These are phyloP conservation scores for Zoanthus sociatus DNA, from an alignment of 92 coral and sea anemone species.

Conservation along the genomic window DNA sequence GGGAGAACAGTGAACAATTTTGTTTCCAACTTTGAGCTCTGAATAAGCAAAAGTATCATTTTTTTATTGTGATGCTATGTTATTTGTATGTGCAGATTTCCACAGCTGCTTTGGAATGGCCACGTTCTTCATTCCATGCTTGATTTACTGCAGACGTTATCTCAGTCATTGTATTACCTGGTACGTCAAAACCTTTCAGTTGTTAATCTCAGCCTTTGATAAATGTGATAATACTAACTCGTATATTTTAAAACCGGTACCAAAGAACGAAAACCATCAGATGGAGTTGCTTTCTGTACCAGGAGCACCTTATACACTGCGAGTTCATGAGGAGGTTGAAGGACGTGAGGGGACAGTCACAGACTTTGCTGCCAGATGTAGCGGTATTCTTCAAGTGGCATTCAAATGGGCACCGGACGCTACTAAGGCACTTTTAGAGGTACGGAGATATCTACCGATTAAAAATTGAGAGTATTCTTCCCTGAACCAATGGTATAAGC, in stretches of 20 bases:
- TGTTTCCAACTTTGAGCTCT: too few relatives aligned
- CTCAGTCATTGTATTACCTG: conserved; percentile 88
- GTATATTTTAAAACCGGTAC: neutral
- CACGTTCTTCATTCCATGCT: conserved; percentile 91
- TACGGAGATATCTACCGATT: conserved; percentile 22
- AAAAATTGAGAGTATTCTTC: too few relatives aligned
- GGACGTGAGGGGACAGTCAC: conserved; percentile 96
- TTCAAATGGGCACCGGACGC: conserved; percentile 99
- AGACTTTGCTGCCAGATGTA: conserved; percentile 97
- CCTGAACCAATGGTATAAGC: too few relatives aligned
- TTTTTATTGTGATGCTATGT: too few relatives aligned
- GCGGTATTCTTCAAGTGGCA: conserved; percentile 94
- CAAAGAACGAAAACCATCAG: conserved; percentile 92
- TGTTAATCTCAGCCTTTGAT: too few relatives aligned
- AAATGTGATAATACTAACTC: neutral
- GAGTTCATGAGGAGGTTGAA: conserved; percentile 92
- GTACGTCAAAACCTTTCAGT: conserved; percentile 52
- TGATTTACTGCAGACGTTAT: conserved; percentile 89
- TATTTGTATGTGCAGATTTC: conserved; percentile 70
- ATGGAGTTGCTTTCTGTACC: conserved; percentile 78
- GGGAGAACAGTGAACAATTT: too few relatives aligned
- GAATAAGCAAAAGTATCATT: too few relatives aligned
- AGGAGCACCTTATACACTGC: conserved; percentile 78
- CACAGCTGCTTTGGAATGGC: conserved; percentile 97
- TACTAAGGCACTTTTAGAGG: conserved; percentile 94